Percentiles rank a stretch among this genome's conserved stretches.
These are phyloP conservation scores for Metalampra italica DNA, from an alignment of 2,888 invertebrate genomes.

Conservation along the genomic window DNA sequence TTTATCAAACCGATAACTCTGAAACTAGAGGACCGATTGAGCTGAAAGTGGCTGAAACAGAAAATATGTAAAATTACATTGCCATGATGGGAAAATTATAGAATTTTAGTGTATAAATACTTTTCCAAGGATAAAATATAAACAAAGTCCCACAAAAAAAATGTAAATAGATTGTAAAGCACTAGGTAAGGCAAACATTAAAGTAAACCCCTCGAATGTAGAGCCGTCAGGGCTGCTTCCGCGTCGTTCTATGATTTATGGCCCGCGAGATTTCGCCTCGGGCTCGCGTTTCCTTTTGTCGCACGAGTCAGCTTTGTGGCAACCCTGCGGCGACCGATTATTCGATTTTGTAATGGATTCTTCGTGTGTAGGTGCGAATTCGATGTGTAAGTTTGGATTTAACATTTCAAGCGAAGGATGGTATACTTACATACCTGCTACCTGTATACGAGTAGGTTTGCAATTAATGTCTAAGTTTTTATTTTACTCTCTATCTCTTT, in stretches of 20 bases:
- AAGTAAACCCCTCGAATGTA: constrained; percentile 47
- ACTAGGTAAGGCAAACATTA: constrained; percentile 36
- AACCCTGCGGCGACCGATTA: constrained; percentile 45
- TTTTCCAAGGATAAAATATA: too few species aligned
- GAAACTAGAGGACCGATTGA: too few species aligned
- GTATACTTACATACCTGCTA: too few species aligned
- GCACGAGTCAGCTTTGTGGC: constrained; percentile 42
- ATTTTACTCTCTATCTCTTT: too few species aligned
- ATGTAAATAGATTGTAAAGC: background rate
- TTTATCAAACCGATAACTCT: too few species aligned
- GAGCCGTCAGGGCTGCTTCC: constrained; percentile 49
- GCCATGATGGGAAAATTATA: too few species aligned
- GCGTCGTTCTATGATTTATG: constrained; percentile 54
- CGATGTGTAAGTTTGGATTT: background rate
- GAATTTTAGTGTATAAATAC: too few species aligned
- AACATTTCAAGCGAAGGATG: too few species aligned
- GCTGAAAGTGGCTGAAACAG: too few species aligned
- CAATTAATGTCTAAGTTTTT: too few species aligned
- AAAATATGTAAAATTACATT: too few species aligned
- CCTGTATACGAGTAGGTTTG: too few species aligned
- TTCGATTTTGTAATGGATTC: constrained; percentile 40
- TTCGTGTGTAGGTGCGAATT: constrained; percentile 19
- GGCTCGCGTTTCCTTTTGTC: constrained; percentile 48
- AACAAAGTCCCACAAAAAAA: background rate
- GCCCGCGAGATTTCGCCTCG: constrained; percentile 48